These are phyloP conservation scores for Hecatera dysodea DNA, from an alignment of 2,888 invertebrate species.

Conservation along the genomic window DNA sequence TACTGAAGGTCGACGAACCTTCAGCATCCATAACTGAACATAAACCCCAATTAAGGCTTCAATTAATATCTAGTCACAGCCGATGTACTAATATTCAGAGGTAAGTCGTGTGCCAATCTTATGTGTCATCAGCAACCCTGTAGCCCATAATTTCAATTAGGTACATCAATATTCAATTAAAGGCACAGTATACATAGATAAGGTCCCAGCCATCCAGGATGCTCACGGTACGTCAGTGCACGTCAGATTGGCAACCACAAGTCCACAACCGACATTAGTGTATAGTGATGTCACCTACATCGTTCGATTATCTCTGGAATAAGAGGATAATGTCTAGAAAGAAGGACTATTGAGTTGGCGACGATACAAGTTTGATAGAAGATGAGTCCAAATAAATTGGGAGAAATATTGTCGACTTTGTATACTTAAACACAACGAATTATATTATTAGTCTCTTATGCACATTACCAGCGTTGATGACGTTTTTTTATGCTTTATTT, in stretches of 20 bases:
- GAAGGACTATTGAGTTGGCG: too few relatives aligned
- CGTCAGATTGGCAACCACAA: conserved; percentile 8
- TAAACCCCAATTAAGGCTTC: neutral
- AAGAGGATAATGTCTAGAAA: too few relatives aligned
- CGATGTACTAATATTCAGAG: conserved; percentile 12
- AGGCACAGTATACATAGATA: conserved; percentile 6
- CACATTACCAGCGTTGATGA: too few relatives aligned
- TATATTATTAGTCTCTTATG: too few relatives aligned
- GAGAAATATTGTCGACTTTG: too few relatives aligned
- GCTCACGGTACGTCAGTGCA: conserved; percentile 11
- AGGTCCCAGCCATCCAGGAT: neutral
- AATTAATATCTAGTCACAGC: conserved; percentile 2
- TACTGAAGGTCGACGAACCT: neutral
- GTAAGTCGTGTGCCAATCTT: neutral
- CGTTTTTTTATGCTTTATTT: too few relatives aligned
- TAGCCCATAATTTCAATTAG: conserved; percentile 14
- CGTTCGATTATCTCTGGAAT: too few relatives aligned
- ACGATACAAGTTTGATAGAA: too few relatives aligned
- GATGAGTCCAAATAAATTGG: too few relatives aligned
- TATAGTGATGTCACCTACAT: neutral
- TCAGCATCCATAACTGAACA: neutral
- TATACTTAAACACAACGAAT: too few relatives aligned
- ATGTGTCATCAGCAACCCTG: conserved; percentile 9
- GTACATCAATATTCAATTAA: conserved; percentile 26
- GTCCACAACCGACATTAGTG: neutral